Evolutionary conservation across 2,113 vertebrate genomes (phyloP).

Genomic region (Blennius ocellaris): DNA sequence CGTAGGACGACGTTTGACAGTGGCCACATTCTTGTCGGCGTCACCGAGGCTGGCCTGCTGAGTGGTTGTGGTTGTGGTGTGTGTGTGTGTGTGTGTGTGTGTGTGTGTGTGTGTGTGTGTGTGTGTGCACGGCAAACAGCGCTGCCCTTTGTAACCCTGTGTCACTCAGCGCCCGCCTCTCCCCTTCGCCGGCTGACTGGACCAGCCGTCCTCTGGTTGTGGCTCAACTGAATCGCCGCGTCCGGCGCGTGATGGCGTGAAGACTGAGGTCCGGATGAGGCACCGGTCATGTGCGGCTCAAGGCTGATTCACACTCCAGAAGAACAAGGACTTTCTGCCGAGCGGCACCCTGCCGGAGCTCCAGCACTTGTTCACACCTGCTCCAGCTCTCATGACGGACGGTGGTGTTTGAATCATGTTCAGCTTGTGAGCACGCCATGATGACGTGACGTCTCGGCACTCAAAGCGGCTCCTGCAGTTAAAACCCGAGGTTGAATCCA

Average conservation of each 20-base stretch:
- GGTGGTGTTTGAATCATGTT: too few relatives aligned
- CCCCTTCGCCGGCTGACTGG: conserved; percentile 21
- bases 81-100: conserved; percentile 6
- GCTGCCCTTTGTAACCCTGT: conserved; percentile 63
- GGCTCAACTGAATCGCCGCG: conserved; percentile 59
- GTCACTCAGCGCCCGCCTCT: neutral
- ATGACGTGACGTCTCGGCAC: too few relatives aligned
- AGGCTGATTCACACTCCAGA: too few relatives aligned
- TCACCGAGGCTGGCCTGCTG: too few relatives aligned
- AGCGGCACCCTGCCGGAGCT: too few relatives aligned
- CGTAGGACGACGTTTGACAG: neutral
- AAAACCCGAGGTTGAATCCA: too few relatives aligned
- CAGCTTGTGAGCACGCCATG: too few relatives aligned
- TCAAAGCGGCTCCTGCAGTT: too few relatives aligned
- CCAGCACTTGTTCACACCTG: too few relatives aligned
- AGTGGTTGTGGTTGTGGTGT: conserved; percentile 1
- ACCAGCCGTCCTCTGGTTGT: conserved; percentile 52
- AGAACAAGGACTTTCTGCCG: too few relatives aligned
- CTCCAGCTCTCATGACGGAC: too few relatives aligned
- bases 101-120: neutral
- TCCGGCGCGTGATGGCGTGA: conserved; percentile 62
- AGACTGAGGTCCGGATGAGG: conserved; percentile 60
- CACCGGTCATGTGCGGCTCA: conserved; percentile 63
- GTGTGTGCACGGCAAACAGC: conserved; percentile 33
- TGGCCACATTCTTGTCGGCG: too few relatives aligned